Base-by-base conservation (phyloP, 2,888 invertebrate genomes). In the Pelosia muscerda region DNA sequence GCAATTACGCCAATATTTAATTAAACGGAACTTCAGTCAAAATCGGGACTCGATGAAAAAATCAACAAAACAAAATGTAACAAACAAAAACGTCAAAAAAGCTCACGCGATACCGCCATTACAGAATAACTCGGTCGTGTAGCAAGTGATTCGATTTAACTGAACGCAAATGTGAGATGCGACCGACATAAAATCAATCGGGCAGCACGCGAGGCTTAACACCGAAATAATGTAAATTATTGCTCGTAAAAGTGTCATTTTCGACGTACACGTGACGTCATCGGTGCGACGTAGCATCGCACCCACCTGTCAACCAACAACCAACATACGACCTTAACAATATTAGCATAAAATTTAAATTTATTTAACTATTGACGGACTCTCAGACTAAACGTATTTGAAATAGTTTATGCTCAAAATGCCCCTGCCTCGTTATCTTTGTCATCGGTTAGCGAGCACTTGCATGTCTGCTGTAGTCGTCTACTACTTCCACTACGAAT, bases 241-340 rank as follows among this genome's bases (percentile, higher is more conserved):
- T 90, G 89, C 93, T 93, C 92, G 92, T 94, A 94, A 94, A 94
- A 92, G 91, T 94, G 94, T 94, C 94, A 93, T 95, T 93, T 92
- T 92, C 90, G 92, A 92, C 92, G 91, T 92, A 89, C 90, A 87
- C 88, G 92, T 94, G 94, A 94, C 94, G 94, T 94, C 93, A 94
- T 79, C 75, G 77, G 65, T 70, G 68, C 76, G 69, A 72, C 75
- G 77, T 80, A 84, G 82, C 78, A 84, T 76, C 82, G 75, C 75
- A 84, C 81, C 74, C 81, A 74, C 76, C 66, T 64, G 75, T 66
- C 66, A 68, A 69, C 64, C 53, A 60, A 59, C 77, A 75, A 68
- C 70, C 67, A 63, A 88, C 84, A 84, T 75, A 74, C 82, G 80
- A 83, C 88, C 79, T 77, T 88, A 85, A 77, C 63, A 49, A 61